Base-by-base conservation (phyloP, 2,888 invertebrate genomes). In the Trachelus tabidus region DNA sequence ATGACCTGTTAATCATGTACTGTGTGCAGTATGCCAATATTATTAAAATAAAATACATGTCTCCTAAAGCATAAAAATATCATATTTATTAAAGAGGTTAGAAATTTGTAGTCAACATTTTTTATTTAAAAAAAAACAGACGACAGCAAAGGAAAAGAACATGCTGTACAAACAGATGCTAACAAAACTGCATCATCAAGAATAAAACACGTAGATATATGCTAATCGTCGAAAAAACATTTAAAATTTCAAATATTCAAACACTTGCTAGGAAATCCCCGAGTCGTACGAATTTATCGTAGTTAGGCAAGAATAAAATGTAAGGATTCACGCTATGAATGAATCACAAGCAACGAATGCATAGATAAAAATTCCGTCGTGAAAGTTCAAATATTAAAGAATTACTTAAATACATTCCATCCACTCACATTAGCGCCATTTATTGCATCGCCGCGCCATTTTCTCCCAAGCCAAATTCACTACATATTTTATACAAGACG, bases 191-290 rank as follows among this genome's bases (percentile, higher is more conserved):
- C 9, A 56, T 56, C 23, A 23, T 56, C 2, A 56, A 23, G 23
- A 23, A 56, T 56, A 56, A 56, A 56, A 56, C 56, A 23, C 56
- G 9, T 56, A 56, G 56, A 56, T 56, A 56, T 23, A 56, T 56
- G 23, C 23, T 23, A 56, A 56, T 56, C 56, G 23, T 83, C 83
- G 82, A 80, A 76, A 76, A 68, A 78, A 76, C 84, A 89, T 91
- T 91, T 89, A 88, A 90, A 91, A 90, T 90, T 91, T 91, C 90
- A 90, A 91, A 91, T 88, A 90, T 91, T 91, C 89, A 90, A 91
- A 90, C 87, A 81, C 80, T 56, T 56, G 56, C 56, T 56, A 75
- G 40, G 69, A 73, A 68, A 78, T 11, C 76, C 69, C 74, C 35
- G 73, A 34, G 34, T 68, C 30, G 12, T 68, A 56, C 23, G 23